Percentiles rank a stretch among this genome's conserved stretches.
These are phyloP conservation scores for Amiota minor DNA, from an alignment of 2,888 invertebrate genomes.

Conservation along the genomic window DNA sequence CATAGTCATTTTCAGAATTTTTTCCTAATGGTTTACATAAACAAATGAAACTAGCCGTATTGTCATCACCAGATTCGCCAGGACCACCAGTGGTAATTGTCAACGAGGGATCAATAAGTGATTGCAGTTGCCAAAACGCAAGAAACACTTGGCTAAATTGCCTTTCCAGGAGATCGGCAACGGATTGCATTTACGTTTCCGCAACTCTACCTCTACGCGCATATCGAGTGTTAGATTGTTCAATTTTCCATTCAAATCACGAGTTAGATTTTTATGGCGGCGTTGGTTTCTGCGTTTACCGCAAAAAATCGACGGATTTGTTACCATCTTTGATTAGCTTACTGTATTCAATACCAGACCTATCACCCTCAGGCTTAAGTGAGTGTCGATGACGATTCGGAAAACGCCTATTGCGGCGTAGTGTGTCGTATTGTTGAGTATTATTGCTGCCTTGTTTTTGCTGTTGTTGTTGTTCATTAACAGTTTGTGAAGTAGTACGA, in stretches of 20 bases:
- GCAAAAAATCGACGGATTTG: constrained; percentile 56
- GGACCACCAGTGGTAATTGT: constrained; percentile 60
- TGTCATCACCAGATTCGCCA: constrained; percentile 39
- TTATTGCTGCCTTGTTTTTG: constrained; percentile 48
- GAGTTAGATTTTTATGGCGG: constrained; percentile 61
- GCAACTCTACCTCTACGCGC: constrained; percentile 82
- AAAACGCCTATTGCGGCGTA: constrained; percentile 64
- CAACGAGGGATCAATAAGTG: constrained; percentile 70
- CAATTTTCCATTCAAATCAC: constrained; percentile 75
- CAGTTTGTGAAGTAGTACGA: constrained; percentile 69
- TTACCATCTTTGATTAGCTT: constrained; percentile 68
- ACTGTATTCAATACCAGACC: constrained; percentile 68
- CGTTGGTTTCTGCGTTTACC: constrained; percentile 56
- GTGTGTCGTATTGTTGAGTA: constrained; percentile 60
- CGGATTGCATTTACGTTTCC: constrained; percentile 84
- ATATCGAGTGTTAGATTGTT: constrained; percentile 83
- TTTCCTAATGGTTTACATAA: too few species aligned
- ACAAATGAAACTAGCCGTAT: too few species aligned
- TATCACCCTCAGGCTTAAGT: constrained; percentile 72
- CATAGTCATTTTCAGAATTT: too few species aligned
- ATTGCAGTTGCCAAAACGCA: constrained; percentile 81
- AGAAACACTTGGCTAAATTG: constrained; percentile 80
- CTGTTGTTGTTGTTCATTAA: constrained; percentile 63
- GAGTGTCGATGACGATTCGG: constrained; percentile 68
- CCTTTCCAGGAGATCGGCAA: constrained; percentile 85